A percentile compares a stretch with the other conserved stretches of the same genome.
phyloP scores from a whole-genome alignment of 2,113 vertebrate genomes.

The Phrynocephalus versicolor region DNA sequence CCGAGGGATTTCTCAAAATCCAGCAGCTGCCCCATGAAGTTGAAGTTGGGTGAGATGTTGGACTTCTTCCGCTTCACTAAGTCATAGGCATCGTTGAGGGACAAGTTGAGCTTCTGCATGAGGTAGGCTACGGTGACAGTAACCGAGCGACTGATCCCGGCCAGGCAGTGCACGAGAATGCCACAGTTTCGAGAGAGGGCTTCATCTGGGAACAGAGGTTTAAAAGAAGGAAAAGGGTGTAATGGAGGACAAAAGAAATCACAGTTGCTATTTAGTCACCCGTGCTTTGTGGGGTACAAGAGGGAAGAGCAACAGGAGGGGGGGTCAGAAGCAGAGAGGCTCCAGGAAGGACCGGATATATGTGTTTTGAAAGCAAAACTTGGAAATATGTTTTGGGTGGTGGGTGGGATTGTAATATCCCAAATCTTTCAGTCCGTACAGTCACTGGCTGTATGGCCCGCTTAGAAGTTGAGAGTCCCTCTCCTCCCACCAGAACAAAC shows the following conservation, averaged over 20 bases:
- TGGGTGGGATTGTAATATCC: too few relatives aligned
- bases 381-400: too few relatives aligned
- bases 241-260: neutral
- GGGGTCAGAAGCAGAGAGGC: too few relatives aligned
- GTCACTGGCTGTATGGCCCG: too few relatives aligned
- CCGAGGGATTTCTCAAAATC: slow-evolving; percentile 86
- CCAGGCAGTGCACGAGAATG: slow-evolving; percentile 88
- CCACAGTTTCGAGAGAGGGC: slow-evolving; percentile 84
- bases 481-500: too few relatives aligned
- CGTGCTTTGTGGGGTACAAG: too few relatives aligned
- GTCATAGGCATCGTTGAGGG: slow-evolving; percentile 88
- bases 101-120: slow-evolving; percentile 88
- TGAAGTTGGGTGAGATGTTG: slow-evolving; percentile 91
- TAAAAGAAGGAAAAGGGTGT: neutral
- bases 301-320: too few relatives aligned
- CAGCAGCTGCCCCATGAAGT: slow-evolving; percentile 90
- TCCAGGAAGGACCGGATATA: too few relatives aligned
- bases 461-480: too few relatives aligned
- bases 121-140: slow-evolving; percentile 90
- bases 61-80: slow-evolving; percentile 89
- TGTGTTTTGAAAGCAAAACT: too few relatives aligned
- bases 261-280: too few relatives aligned
- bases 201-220: slow-evolving; percentile 74
- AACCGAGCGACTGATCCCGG: slow-evolving; percentile 88
- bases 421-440: too few relatives aligned